These are phyloP conservation scores for Stomatorhinus ivindoensis DNA, from an alignment of 2,113 vertebrate species.

Conservation along the genomic window DNA sequence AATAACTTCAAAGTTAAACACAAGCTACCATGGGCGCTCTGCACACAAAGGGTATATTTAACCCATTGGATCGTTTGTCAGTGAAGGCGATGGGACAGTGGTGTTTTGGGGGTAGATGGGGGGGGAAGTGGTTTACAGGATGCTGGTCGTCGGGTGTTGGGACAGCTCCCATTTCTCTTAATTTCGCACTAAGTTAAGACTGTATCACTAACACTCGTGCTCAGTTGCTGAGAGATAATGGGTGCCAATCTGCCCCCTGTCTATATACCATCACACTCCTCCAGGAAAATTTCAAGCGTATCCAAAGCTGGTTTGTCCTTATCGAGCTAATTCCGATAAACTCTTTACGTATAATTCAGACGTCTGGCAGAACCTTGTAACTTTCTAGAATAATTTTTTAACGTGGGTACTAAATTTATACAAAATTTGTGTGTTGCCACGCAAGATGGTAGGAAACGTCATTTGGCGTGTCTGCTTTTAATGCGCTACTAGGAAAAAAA, in stretches of 20 bases:
- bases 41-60: background rate
- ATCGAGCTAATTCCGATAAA: background rate
- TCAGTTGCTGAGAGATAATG: background rate
- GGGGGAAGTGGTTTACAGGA: background rate
- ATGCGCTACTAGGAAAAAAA: background rate
- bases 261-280: background rate
- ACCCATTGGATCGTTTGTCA: background rate
- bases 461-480: background rate
- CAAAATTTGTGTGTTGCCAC: background rate
- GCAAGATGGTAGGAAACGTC: background rate
- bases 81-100: background rate
- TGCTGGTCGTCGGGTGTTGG: background rate
- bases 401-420: background rate
- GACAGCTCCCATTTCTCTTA: background rate
- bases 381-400: background rate
- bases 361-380: background rate
- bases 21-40: background rate
- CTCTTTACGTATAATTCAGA: background rate
- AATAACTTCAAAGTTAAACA: background rate
- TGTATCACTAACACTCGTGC: background rate
- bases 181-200: background rate
- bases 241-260: background rate
- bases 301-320: background rate
- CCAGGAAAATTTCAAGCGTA: background rate
- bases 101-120: background rate